phyloP scores from a whole-genome alignment of 2,113 vertebrate genomes.

The Numida meleagris region DNA sequence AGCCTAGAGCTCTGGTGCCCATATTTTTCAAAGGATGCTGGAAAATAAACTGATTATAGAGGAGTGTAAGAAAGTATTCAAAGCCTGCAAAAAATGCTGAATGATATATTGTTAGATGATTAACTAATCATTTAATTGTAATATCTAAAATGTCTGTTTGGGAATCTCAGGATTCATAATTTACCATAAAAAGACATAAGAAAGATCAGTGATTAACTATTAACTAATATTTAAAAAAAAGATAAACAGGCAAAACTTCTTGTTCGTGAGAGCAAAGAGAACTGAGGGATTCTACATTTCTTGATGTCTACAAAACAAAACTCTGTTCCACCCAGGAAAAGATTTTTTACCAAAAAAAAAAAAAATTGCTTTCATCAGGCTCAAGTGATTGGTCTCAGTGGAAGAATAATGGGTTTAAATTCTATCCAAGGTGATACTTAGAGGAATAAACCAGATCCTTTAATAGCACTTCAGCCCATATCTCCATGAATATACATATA shows the following conservation, averaged over 20 bases:
- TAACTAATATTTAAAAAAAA: background rate
- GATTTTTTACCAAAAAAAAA: background rate
- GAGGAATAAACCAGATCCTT: conserved; percentile 16
- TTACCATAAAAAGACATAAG: background rate
- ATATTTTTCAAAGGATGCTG: background rate
- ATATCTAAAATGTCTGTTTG: background rate
- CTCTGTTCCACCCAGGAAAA: background rate
- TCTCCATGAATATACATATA: background rate
- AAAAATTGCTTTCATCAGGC: background rate
- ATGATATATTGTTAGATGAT: background rate
- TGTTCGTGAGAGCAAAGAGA: background rate
- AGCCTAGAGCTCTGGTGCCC: background rate
- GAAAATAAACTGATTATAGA: background rate
- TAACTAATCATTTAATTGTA: background rate
- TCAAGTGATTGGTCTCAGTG: background rate
- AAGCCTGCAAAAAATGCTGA: background rate
- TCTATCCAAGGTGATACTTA: background rate
- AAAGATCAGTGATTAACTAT: background rate
- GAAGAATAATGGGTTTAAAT: conserved; percentile 19
- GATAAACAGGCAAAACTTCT: background rate
- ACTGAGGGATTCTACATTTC: conserved; percentile 1
- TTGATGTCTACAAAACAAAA: background rate
- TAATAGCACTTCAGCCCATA: background rate
- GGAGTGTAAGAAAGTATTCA: background rate
- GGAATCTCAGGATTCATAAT: background rate